Base-by-base conservation (phyloP, 2,888 invertebrate species). In the Acronicta alni region DNA sequence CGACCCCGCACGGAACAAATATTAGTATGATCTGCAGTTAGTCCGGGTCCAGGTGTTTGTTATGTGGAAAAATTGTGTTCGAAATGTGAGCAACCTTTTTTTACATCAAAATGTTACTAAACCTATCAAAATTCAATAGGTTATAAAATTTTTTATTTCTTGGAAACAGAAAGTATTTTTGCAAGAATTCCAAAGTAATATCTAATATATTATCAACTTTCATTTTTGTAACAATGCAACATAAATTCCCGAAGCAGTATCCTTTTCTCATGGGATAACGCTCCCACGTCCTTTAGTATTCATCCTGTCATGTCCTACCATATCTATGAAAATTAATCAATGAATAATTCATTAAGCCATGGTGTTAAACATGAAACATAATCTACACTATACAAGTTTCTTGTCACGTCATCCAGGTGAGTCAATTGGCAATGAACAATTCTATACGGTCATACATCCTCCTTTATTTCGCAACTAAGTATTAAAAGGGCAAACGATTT, bases 391-490 rank as follows among this genome's bases (percentile, higher is more conserved):
- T 57, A 44, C 52, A 42, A 18, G 58, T 58, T 68, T 68, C 47
- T 69, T 30, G 58, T 68, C 69, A 69, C 67, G 67, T 69, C 58
- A 64, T 10, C 2, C 9, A 51, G 9, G 39, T 47, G 45, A 16
- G 16, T 35, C 65, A 41, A 67, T 56, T 69, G 67, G 58, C 69
- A 68, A 69, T 64, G 64, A 69, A 48, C 69, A 55, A 58, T 58
- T 45, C 20, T 52, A 38, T 42, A 55, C 35, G 30, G 41, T 42
- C 51, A 10, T 32, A 58, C 58, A 63, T 68, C 51, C 64, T 69
- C 30, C 55, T 45, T 42, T 32, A 68, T 52, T 57, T 43, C 16
- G 15, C 41, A 32, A 58, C 7, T 42, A 20, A 4, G 35, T 35
- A 35, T 14, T 20, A 30, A 30, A 30, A 30, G 18, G 14, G n/a